phyloP scores from a whole-genome alignment of 2,888 invertebrate species.

The Gisinianus flammeolus region DNA sequence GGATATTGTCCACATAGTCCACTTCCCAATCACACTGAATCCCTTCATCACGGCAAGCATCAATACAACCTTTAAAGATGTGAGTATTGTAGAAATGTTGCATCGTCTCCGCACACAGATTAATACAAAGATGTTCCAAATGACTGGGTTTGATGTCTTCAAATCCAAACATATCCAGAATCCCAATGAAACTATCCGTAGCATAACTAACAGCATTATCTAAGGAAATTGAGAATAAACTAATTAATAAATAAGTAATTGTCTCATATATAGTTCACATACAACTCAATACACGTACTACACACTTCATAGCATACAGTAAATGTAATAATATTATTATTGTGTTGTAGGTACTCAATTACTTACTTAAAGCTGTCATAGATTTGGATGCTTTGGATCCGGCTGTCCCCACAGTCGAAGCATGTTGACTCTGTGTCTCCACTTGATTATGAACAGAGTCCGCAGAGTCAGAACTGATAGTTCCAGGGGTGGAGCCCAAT shows the following conservation, averaged over 20 bases:
- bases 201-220: slow-evolving; percentile 91
- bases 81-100: slow-evolving; percentile 98
- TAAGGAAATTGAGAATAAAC: too few relatives aligned
- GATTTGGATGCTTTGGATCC: slow-evolving; percentile 77
- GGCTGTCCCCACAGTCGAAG: slow-evolving; percentile 79
- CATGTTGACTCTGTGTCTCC: slow-evolving; percentile 81
- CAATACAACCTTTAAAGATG: slow-evolving; percentile 86
- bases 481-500: slow-evolving; percentile 76
- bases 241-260: too few relatives aligned
- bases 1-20: slow-evolving; percentile 93
- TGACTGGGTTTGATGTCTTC: slow-evolving; percentile 75
- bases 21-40: slow-evolving; percentile 88
- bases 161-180: slow-evolving; percentile 96
- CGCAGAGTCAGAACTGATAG: slow-evolving; percentile 88
- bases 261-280: too few relatives aligned
- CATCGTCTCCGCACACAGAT: slow-evolving; percentile 95
- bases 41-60: slow-evolving; percentile 92
- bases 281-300: too few relatives aligned
- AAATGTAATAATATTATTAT: too few relatives aligned
- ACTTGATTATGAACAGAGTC: slow-evolving; percentile 89
- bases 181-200: slow-evolving; percentile 93
- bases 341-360: too few relatives aligned
- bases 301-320: too few relatives aligned
- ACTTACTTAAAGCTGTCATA: slow-evolving; percentile 88
- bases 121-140: slow-evolving; percentile 91